Evolutionary conservation across 2,113 vertebrate genomes (phyloP).

Genomic region (Crotalus viridis): DNA sequence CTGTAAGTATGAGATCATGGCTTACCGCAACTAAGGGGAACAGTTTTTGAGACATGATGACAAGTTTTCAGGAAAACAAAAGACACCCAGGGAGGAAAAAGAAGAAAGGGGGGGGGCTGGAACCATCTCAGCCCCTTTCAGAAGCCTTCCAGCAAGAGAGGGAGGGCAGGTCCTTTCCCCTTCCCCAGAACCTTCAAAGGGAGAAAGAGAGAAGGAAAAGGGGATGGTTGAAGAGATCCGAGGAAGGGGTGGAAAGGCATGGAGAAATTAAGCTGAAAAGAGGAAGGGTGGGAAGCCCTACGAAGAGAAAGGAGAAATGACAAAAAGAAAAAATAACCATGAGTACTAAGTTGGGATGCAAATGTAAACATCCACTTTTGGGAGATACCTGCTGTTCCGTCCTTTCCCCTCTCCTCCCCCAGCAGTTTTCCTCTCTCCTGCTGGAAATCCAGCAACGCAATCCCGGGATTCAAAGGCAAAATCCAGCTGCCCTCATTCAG

Average conservation of each 20-base stretch:
- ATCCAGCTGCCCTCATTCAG: no score
- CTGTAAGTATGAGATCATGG: constrained; percentile 25
- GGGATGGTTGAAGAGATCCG: neutral
- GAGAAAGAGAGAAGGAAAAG: neutral
- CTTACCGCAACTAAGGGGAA: constrained; percentile 3
- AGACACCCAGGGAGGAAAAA: neutral
- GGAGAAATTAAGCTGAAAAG: neutral
- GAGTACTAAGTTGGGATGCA: neutral
- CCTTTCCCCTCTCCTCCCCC: neutral
- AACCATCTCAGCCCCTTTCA: neutral
- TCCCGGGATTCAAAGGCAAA: neutral
- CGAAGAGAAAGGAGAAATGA: neutral
- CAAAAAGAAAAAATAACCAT: neutral
- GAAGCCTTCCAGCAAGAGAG: neutral
- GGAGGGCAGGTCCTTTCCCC: no score
- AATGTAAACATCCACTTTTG: neutral
- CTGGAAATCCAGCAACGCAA: neutral
- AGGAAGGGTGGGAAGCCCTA: neutral
- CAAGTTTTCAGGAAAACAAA: constrained; percentile 20
- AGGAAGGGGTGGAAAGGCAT: neutral
- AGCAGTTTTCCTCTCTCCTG: neutral
- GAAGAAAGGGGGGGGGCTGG: neutral
- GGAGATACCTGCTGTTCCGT: neutral
- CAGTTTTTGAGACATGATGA: constrained; percentile 29
- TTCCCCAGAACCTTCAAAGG: neutral